Conservation (phyloP, 2,113 vertebrate species). For the Laterallus jamaicensis region DNA sequence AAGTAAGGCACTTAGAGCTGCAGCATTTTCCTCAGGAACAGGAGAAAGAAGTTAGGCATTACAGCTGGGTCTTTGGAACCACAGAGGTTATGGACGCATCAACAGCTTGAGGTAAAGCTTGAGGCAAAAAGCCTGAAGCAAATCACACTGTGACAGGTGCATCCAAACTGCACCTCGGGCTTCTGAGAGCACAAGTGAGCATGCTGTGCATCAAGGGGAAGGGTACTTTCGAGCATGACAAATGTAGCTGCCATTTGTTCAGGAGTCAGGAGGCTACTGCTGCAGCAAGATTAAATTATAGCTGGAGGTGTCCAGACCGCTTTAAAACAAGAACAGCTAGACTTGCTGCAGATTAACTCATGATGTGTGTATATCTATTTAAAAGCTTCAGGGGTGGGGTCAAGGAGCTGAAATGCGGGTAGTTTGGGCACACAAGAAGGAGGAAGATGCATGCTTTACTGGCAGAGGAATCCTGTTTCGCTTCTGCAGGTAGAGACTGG, state of each 20-base stretch:
- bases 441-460: not conserved
- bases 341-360: not conserved
- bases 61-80: not conserved
- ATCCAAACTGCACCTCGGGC: not conserved
- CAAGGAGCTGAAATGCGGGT: not conserved
- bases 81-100: not conserved
- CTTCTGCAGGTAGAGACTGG: not conserved
- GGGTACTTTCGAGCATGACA: not conserved
- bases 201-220: not conserved
- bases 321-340: not conserved
- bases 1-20: not conserved
- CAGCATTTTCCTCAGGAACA: not conserved
- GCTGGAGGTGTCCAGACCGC: not conserved
- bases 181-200: not conserved
- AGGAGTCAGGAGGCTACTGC: not conserved
- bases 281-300: constrained; percentile 9
- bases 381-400: not conserved
- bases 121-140: constrained; percentile 8
- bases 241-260: constrained; percentile 8
- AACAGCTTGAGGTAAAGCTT: not conserved
- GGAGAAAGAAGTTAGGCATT: not conserved
- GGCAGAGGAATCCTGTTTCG: not conserved
- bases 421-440: not conserved
- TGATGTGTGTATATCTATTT: not conserved
- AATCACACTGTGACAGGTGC: not conserved